Conservation (phyloP, 2,113 vertebrate genomes). For the Eublepharis macularius region DNA sequence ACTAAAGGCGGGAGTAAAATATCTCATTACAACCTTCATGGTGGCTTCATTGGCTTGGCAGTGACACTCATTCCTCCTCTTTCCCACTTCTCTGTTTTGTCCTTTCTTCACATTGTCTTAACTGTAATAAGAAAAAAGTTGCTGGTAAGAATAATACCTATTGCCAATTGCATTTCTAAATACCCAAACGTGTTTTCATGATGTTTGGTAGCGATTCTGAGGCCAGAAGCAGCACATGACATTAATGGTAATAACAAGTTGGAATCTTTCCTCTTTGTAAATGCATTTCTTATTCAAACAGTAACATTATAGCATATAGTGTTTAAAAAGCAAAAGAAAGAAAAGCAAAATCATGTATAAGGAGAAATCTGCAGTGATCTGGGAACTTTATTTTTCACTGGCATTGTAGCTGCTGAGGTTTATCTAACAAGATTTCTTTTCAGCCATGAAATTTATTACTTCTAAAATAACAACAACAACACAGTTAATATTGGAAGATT, state of each 20-base stretch:
- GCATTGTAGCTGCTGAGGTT: background rate
- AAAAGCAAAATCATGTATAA: background rate
- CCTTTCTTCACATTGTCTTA: too few relatives aligned
- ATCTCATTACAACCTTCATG: too few relatives aligned
- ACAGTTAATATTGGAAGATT: background rate
- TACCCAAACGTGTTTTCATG: background rate
- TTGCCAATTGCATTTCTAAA: background rate
- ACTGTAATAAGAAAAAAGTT: too few relatives aligned
- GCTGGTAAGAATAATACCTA: background rate
- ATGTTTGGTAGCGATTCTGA: background rate
- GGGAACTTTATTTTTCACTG: constrained; percentile 11
- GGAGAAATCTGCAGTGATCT: background rate
- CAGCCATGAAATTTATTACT: background rate
- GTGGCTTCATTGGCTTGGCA: too few relatives aligned
- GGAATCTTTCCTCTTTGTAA: background rate
- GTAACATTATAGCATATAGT: background rate
- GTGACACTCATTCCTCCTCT: too few relatives aligned
- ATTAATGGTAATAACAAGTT: background rate
- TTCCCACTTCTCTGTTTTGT: too few relatives aligned
- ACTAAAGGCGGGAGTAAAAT: too few relatives aligned
- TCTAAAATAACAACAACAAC: background rate
- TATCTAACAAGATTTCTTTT: background rate
- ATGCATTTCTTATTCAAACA: background rate
- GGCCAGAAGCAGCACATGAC: background rate
- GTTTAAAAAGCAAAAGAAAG: too few relatives aligned